Evolutionary conservation across 2,113 vertebrate genomes (phyloP).

Genomic region (Gila orcuttii): DNA sequence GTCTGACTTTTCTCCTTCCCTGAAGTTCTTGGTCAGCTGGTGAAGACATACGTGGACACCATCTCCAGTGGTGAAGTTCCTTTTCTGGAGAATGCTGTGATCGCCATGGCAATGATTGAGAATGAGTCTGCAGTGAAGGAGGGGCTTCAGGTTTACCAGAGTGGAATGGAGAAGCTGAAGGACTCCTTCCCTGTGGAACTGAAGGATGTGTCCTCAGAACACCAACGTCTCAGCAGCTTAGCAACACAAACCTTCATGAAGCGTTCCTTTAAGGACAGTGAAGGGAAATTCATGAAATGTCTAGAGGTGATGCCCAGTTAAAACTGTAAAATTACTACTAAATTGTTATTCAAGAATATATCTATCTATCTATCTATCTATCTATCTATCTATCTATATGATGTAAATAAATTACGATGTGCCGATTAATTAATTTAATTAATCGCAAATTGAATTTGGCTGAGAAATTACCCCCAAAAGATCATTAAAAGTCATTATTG

Average conservation of each 20-base stretch:
- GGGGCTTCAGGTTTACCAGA: constrained; percentile 57
- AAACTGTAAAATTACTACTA: too few relatives aligned
- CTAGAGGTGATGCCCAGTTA: constrained; percentile 1
- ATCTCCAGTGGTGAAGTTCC: constrained; percentile 62
- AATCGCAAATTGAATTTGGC: too few relatives aligned
- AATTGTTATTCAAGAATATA: too few relatives aligned
- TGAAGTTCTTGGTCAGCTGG: constrained; percentile 59
- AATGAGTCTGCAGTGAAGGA: constrained; percentile 61
- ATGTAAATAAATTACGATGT: too few relatives aligned
- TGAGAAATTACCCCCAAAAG: too few relatives aligned
- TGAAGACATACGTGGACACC: constrained; percentile 56
- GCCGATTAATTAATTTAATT: too few relatives aligned
- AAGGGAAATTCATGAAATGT: constrained; percentile 39
- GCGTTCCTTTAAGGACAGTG: constrained; percentile 59
- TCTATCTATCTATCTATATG: too few relatives aligned
- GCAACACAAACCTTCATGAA: constrained; percentile 59
- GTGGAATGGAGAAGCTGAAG: constrained; percentile 31
- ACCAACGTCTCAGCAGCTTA: constrained; percentile 46
- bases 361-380: too few relatives aligned
- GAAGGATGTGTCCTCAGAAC: constrained; percentile 59
- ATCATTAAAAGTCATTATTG: too few relatives aligned
- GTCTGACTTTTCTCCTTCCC: background rate
- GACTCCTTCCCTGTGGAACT: constrained; percentile 56
- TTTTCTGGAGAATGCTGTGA: constrained; percentile 67
- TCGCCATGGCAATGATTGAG: constrained; percentile 63